phyloP scores from a whole-genome alignment of 2,888 invertebrate genomes.

The Drosophila nigritarsus region DNA sequence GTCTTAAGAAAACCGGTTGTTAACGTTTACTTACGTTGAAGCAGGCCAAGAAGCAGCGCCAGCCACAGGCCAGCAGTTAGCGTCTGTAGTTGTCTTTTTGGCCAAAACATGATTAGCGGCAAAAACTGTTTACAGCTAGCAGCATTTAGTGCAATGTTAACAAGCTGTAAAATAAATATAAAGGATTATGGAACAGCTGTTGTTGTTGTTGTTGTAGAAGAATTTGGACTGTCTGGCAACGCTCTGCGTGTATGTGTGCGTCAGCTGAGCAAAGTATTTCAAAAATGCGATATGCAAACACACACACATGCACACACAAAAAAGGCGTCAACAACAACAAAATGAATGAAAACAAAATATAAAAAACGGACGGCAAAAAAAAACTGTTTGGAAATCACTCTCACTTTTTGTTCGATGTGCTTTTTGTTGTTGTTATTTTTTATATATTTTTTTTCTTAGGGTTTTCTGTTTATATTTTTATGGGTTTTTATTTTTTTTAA shows the following conservation, averaged over 20 bases:
- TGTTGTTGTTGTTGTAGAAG: conserved; percentile 19
- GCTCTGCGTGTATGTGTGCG: conserved; percentile 34
- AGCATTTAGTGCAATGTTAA: conserved; percentile 61
- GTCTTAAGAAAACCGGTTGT: conserved; percentile 21
- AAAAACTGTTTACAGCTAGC: conserved; percentile 40
- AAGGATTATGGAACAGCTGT: conserved; percentile 59
- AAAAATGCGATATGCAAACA: conserved; percentile 51
- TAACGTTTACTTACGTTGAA: conserved; percentile 61
- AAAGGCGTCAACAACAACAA: conserved; percentile 31
- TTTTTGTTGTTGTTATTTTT: conserved; percentile 40
- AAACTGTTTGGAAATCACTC: conserved; percentile 80
- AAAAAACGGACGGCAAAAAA: conserved; percentile 39
- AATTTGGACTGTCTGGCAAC: conserved; percentile 32
- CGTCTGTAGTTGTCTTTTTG: conserved; percentile 61
- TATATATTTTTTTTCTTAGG: conserved; percentile 44
- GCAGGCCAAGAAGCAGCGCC: conserved; percentile 56
- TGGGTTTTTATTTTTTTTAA: conserved; percentile 28
- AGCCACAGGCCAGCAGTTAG: conserved; percentile 59
- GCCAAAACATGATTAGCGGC: conserved; percentile 70
- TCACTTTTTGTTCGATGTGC: conserved; percentile 79
- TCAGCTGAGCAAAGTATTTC: conserved; percentile 64
- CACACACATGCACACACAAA: conserved; percentile 23
- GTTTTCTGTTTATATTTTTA: conserved; percentile 41
- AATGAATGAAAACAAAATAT: conserved; percentile 18
- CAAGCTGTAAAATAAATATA: conserved; percentile 45